These are phyloP conservation scores for Meteorus colon DNA, from an alignment of 2,888 invertebrate species.

Conservation along the genomic window DNA sequence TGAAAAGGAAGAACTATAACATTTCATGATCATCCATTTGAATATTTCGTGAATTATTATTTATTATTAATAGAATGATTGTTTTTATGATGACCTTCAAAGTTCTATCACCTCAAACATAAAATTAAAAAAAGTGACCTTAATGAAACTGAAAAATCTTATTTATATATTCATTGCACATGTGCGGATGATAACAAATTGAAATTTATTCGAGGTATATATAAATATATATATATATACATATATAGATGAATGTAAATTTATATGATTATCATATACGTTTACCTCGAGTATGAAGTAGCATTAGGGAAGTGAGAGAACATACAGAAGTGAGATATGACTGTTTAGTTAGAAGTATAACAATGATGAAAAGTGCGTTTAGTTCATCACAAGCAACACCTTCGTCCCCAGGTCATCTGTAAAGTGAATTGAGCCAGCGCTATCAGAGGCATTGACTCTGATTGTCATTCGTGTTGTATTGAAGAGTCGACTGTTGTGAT, in stretches of 20 bases:
- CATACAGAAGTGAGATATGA: conserved; percentile 20
- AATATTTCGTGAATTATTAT: neutral
- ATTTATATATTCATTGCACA: conserved; percentile 10
- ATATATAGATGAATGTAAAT: neutral
- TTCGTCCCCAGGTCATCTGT: conserved; percentile 14
- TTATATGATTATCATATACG: conserved; percentile 5
- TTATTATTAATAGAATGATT: neutral
- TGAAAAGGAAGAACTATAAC: neutral
- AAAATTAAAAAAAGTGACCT: neutral
- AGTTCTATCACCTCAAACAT: neutral
- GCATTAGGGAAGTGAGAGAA: conserved; percentile 14
- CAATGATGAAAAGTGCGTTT: conserved; percentile 23
- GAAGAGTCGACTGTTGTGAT: neutral
- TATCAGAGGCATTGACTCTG: conserved; percentile 50
- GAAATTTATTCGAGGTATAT: conserved; percentile 10
- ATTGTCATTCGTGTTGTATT: conserved; percentile 22
- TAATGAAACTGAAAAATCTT: conserved; percentile 1
- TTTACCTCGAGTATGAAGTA: conserved; percentile 34
- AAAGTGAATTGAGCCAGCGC: conserved; percentile 33
- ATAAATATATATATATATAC: neutral
- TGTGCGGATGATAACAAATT: conserved; percentile 16
- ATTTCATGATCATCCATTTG: neutral
- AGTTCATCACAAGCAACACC: conserved; percentile 23
- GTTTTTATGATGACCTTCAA: conserved; percentile 2
- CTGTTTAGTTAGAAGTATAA: conserved; percentile 1